Percentiles rank a stretch among this genome's conserved stretches.
Evolutionary conservation across 2,797 vertebrate species (phyloP).

Genomic region (Catamblyrhynchus diadema): DNA sequence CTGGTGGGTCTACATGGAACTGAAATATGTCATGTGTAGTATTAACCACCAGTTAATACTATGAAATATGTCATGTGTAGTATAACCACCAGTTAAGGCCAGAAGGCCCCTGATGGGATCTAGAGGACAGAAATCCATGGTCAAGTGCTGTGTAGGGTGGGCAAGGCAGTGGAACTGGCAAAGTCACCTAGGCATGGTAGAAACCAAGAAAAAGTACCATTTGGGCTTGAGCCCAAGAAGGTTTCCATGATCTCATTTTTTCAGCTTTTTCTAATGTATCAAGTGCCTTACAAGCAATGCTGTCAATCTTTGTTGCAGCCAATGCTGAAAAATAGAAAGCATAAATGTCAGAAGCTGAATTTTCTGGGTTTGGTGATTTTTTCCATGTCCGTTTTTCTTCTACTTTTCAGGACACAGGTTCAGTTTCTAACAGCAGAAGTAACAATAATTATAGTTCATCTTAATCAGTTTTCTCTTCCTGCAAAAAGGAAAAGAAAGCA

Average conservation of each 20-base stretch:
- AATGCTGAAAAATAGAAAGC: background rate
- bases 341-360: background rate
- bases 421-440: background rate
- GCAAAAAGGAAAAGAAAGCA: background rate
- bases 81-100: background rate
- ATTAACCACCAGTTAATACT: background rate
- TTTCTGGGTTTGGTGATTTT: background rate
- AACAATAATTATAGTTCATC: background rate
- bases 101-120: background rate
- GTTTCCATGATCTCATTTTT: background rate
- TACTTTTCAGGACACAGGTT: background rate
- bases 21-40: background rate
- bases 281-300: background rate
- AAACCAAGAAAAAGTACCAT: background rate
- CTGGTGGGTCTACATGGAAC: background rate
- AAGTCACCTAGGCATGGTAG: background rate
- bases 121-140: background rate
- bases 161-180: background rate
- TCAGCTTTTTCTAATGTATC: background rate
- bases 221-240: background rate
- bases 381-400: background rate
- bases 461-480: background rate
- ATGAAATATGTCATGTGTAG: background rate
- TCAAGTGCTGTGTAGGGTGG: background rate
- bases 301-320: background rate